Conservation (phyloP, 37 sponge, comb jelly and placozoan species). For the Ianthella basta region DNA sequence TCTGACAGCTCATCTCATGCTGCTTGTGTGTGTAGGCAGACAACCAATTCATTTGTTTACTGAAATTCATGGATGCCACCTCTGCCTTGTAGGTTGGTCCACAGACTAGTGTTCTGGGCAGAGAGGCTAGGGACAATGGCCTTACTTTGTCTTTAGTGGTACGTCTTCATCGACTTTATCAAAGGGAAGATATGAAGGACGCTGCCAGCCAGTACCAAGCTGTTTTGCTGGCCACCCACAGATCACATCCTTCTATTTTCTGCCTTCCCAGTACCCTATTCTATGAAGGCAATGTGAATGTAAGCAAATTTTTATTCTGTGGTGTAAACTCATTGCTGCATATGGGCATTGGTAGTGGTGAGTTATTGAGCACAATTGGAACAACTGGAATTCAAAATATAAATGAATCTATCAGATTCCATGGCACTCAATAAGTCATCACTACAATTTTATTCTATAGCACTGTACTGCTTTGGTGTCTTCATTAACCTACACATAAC, state of each 20-base stretch:
- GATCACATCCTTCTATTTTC: constrained; percentile 58
- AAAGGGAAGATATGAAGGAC: neutral
- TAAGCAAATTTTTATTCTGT: neutral
- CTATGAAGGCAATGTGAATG: constrained; percentile 44
- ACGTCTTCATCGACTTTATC: constrained; percentile 49
- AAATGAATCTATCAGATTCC: neutral
- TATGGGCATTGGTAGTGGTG: neutral
- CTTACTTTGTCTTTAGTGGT: constrained; percentile 53
- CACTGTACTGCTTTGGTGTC: too few species aligned
- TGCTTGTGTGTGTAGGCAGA: too few species aligned
- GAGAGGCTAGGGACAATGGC: constrained; percentile 47
- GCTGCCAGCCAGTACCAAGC: neutral
- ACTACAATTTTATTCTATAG: neutral
- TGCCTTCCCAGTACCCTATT: constrained; percentile 44
- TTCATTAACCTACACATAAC: neutral
- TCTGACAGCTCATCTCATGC: too few species aligned
- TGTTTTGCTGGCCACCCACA: constrained; percentile 52
- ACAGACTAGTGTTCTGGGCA: constrained; percentile 59
- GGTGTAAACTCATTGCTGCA: too few species aligned
- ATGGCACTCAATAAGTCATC: neutral
- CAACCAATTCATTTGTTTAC: too few species aligned
- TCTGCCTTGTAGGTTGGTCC: constrained; percentile 66
- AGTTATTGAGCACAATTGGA: neutral
- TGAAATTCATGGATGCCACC: too few species aligned
- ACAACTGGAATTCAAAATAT: neutral